A percentile compares a stretch with the other conserved stretches of the same genome.
These are phyloP conservation scores for Elephas maximus DNA, from an alignment of 2,113 vertebrate genomes.

Conservation along the genomic window DNA sequence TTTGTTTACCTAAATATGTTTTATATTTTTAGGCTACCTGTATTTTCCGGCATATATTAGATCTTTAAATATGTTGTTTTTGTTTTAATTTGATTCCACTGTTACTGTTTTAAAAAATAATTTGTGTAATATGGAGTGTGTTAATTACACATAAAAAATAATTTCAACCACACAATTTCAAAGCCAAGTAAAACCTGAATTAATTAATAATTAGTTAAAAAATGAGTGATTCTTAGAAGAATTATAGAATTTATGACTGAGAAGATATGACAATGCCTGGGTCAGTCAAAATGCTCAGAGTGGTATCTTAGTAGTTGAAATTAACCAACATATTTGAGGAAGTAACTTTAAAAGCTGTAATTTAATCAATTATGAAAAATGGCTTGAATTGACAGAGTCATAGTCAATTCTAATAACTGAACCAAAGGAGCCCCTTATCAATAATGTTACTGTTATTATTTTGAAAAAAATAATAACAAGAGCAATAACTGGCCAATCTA, in stretches of 20 bases:
- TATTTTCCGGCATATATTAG: background rate
- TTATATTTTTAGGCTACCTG: constrained; percentile 41
- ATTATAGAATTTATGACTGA: background rate
- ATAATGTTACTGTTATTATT: background rate
- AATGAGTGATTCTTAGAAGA: background rate
- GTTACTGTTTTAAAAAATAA: background rate
- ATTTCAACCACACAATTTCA: background rate
- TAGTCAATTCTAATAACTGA: background rate
- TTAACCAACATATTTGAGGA: background rate
- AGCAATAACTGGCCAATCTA: background rate
- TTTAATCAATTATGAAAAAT: background rate
- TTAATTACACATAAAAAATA: constrained; percentile 45
- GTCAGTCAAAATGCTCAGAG: background rate
- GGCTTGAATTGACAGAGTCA: background rate
- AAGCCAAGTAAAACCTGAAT: constrained; percentile 42
- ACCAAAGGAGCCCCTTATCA: background rate
- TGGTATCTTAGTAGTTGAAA: background rate
- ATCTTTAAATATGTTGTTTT: background rate
- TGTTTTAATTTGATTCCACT: background rate
- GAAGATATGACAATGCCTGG: background rate
- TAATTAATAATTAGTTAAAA: constrained; percentile 40
- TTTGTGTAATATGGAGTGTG: background rate
- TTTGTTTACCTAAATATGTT: constrained; percentile 1
- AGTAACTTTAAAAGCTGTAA: background rate
- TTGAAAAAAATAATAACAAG: background rate